Conservation (phyloP, 2,113 vertebrate species). For the Ceratotherium simum region DNA sequence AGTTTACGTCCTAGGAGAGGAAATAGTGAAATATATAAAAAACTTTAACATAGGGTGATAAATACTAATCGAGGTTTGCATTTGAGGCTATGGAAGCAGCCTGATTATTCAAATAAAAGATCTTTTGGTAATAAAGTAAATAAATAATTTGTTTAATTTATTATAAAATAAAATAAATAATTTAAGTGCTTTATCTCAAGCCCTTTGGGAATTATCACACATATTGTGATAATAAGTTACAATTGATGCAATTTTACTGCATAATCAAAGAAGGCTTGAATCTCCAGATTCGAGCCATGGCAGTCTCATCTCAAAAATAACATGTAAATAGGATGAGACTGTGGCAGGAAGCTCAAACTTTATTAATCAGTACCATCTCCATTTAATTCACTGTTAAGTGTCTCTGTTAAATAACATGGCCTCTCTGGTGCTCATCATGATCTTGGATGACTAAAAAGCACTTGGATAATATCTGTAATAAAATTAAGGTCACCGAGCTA, state of each 20-base stretch:
- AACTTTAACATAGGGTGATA: background rate
- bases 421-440: slow-evolving; percentile 58
- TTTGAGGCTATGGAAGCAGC: background rate
- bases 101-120: background rate
- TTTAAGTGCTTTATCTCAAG: background rate
- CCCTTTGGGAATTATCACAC: background rate
- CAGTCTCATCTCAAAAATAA: background rate
- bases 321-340: background rate
- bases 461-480: slow-evolving; percentile 76
- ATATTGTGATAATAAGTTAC: slow-evolving; percentile 40
- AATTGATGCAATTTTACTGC: background rate
- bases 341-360: background rate
- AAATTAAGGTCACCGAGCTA: slow-evolving; percentile 58
- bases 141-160: no score
- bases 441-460: slow-evolving; percentile 65
- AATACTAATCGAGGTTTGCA: background rate
- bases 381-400: slow-evolving; percentile 71
- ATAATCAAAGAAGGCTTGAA: background rate
- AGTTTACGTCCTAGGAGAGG: background rate
- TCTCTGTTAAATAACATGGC: slow-evolving; percentile 64
- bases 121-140: background rate
- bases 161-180: background rate
- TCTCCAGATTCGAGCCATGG: background rate
- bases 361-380: slow-evolving; percentile 54
- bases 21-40: background rate